Conservation (phyloP, 2,888 invertebrate species). For the Poecilobothrus nobilitatus region DNA sequence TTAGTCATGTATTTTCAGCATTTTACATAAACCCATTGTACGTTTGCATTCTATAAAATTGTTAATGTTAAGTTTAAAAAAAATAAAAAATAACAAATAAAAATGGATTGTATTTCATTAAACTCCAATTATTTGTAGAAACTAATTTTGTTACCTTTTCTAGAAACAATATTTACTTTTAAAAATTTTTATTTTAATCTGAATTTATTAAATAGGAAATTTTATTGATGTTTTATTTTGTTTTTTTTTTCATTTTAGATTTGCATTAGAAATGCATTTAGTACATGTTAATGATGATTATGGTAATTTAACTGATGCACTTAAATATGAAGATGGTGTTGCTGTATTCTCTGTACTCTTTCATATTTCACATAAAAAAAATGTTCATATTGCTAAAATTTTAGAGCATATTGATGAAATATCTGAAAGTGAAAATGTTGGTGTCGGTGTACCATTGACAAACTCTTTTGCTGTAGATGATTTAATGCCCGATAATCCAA, state of each 20-base stretch:
- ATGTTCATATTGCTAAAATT: constrained; percentile 34
- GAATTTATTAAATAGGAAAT: too few relatives aligned
- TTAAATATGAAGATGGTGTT: constrained; percentile 49
- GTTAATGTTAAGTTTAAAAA: too few relatives aligned
- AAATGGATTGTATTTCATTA: too few relatives aligned
- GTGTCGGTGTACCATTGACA: constrained; percentile 17
- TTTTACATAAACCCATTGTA: too few relatives aligned
- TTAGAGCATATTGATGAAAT: constrained; percentile 22
- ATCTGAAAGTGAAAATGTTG: constrained; percentile 27
- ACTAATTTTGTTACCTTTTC: too few relatives aligned
- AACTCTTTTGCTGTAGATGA: constrained; percentile 29
- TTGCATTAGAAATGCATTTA: constrained; percentile 56
- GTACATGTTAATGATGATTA: constrained; percentile 53
- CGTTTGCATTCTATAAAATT: too few relatives aligned
- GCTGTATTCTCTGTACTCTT: constrained; percentile 57
- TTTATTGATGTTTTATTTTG: too few relatives aligned
- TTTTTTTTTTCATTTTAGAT: constrained; percentile 37
- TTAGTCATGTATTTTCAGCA: too few relatives aligned
- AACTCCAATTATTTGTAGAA: too few relatives aligned
- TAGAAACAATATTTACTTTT: too few relatives aligned
- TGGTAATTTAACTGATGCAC: constrained; percentile 46
- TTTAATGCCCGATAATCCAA: constrained; percentile 50
- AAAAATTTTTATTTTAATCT: too few relatives aligned
- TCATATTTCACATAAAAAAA: constrained; percentile 43
- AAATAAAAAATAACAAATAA: too few relatives aligned